Conservation (phyloP, 2,113 vertebrate genomes). For the Salvator merianae region DNA sequence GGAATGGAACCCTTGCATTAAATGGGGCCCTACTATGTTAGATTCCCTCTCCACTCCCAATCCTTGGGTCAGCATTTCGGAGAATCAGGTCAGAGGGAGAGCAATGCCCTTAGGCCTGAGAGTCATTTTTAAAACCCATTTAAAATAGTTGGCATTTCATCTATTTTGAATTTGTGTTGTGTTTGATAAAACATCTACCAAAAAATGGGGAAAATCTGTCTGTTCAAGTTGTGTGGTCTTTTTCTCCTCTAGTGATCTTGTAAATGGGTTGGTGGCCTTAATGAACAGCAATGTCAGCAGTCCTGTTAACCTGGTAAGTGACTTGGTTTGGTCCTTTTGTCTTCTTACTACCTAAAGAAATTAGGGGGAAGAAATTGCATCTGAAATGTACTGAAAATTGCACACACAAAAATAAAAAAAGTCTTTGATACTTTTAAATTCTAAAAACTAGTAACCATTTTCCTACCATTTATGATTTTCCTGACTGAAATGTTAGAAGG, state of each 20-base stretch:
- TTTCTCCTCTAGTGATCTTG: constrained; percentile 83
- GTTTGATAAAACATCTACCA: background rate
- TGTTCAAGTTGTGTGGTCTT: background rate
- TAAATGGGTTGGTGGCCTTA: constrained; percentile 93
- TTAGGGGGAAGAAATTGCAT: background rate
- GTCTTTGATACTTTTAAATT: background rate
- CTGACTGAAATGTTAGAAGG: too few species aligned
- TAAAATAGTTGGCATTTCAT: too few species aligned
- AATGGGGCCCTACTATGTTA: too few species aligned
- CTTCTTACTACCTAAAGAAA: background rate
- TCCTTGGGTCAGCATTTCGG: background rate
- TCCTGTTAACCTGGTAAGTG: constrained; percentile 92
- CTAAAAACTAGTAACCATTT: background rate
- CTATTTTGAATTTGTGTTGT: too few species aligned
- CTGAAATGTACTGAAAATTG: background rate
- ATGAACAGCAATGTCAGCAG: constrained; percentile 99
- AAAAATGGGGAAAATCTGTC: background rate
- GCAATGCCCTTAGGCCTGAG: too few species aligned
- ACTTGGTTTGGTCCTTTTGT: background rate
- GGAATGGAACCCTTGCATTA: background rate
- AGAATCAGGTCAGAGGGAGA: background rate
- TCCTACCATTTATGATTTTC: background rate
- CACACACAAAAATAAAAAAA: too few species aligned
- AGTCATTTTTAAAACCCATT: too few species aligned
- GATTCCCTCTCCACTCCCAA: background rate